Evolutionary conservation across 2,113 vertebrate genomes (phyloP).

Genomic region (Lota lota): DNA sequence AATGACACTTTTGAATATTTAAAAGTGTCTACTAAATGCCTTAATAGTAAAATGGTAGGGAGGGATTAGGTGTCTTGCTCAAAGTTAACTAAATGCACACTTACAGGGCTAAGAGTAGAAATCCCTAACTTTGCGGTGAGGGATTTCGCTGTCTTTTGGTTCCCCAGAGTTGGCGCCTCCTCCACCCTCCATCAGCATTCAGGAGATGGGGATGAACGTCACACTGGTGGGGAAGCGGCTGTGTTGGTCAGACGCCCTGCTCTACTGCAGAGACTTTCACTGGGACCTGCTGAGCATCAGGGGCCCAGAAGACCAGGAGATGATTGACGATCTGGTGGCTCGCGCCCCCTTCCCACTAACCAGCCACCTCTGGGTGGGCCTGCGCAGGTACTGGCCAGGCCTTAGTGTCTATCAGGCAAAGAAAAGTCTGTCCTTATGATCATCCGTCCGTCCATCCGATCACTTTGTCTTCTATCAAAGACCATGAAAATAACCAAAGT

Average conservation of each 20-base stretch:
- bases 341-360: not conserved
- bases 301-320: slow-evolving; percentile 20
- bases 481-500: no score
- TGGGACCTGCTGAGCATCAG: slow-evolving; percentile 23
- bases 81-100: no score
- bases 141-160: no score
- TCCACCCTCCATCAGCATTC: slow-evolving; percentile 2
- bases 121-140: no score
- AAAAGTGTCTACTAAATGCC: no score
- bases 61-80: no score
- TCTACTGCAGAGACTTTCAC: slow-evolving; percentile 27
- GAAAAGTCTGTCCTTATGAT: no score
- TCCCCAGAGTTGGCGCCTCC: not conserved
- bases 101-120: no score
- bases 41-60: not conserved
- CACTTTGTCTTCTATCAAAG: no score
- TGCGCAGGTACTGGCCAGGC: slow-evolving; percentile 21
- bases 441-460: no score
- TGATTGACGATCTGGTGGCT: not conserved
- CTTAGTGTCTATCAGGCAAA: no score
- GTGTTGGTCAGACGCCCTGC: slow-evolving; percentile 29
- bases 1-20: no score
- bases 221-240: slow-evolving; percentile 22
- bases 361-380: slow-evolving; percentile 28
- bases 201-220: not conserved